Conservation (phyloP, 1,140 invertebrate species). For the Philopotamus ludificatus region DNA sequence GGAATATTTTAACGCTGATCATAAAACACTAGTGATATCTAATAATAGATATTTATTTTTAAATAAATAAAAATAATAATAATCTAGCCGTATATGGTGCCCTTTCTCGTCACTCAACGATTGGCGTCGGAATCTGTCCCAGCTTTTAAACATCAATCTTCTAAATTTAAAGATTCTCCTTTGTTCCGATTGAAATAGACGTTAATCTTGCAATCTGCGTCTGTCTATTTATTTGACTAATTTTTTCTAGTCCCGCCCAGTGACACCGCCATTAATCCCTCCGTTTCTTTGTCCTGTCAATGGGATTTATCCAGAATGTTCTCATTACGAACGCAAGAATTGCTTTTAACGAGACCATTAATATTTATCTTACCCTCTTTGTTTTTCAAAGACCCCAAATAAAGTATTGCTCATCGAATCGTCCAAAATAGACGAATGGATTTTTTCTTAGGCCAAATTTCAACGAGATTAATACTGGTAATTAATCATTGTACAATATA, state of each 20-base stretch:
- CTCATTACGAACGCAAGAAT: not conserved
- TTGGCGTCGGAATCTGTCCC: not conserved
- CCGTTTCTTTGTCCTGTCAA: constrained; percentile 2
- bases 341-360: constrained; percentile 4
- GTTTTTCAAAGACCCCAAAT: not conserved
- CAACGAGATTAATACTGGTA: not conserved
- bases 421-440: not conserved
- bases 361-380: not conserved
- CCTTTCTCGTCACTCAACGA: not conserved
- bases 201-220: too few species aligned
- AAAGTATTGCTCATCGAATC: not conserved
- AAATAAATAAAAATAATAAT: not conserved
- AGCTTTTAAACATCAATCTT: not conserved
- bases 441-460: not conserved
- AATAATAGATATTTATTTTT: not conserved
- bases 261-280: not conserved
- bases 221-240: not conserved
- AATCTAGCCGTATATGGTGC: not conserved
- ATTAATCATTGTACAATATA: not conserved
- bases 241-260: not conserved
- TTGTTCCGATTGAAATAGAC: constrained; percentile 1
- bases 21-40: not conserved
- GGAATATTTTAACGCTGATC: too few species aligned
- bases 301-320: not conserved
- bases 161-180: not conserved